Conservation (phyloP, 1,140 invertebrate genomes). For the Platyura marginata region DNA sequence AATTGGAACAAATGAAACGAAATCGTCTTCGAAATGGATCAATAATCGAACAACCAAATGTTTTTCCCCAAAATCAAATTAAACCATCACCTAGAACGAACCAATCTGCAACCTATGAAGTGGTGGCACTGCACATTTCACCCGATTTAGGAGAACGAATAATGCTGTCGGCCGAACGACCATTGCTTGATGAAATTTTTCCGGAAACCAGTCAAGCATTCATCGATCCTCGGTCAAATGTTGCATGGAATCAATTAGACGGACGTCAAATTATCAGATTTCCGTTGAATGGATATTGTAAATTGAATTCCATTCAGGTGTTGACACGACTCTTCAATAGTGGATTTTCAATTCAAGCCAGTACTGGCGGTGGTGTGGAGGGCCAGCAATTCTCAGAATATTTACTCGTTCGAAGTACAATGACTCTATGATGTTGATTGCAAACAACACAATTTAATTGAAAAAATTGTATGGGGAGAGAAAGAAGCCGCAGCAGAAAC, state of each 20-base stretch:
- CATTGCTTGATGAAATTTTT: conserved; percentile 66
- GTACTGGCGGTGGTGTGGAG: conserved; percentile 75
- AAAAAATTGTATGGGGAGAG: no score
- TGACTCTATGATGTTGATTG: no score
- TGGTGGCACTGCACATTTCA: conserved; percentile 71
- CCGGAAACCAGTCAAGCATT: conserved; percentile 73
- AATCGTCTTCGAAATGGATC: conserved; percentile 40
- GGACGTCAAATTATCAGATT: conserved; percentile 72
- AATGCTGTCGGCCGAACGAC: conserved; percentile 63
- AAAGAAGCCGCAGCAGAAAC: no score
- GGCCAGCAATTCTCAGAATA: conserved; percentile 88
- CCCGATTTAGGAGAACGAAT: conserved; percentile 77
- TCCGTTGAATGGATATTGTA: conserved; percentile 82
- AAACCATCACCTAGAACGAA: conserved; percentile 13
- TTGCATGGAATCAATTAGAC: conserved; percentile 70
- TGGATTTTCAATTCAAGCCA: conserved; percentile 63
- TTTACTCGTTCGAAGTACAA: conserved; percentile 59
- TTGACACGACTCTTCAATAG: conserved; percentile 73
- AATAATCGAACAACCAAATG: conserved; percentile 3
- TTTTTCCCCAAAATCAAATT: conserved; percentile 7
- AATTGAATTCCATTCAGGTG: conserved; percentile 78
- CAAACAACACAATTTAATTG: no score
- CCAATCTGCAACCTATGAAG: conserved; percentile 39
- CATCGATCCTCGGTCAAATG: conserved; percentile 60
- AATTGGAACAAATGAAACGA: conserved; percentile 58